Evolutionary conservation across 2,113 vertebrate species (phyloP).

Genomic region (Anser cygnoides): DNA sequence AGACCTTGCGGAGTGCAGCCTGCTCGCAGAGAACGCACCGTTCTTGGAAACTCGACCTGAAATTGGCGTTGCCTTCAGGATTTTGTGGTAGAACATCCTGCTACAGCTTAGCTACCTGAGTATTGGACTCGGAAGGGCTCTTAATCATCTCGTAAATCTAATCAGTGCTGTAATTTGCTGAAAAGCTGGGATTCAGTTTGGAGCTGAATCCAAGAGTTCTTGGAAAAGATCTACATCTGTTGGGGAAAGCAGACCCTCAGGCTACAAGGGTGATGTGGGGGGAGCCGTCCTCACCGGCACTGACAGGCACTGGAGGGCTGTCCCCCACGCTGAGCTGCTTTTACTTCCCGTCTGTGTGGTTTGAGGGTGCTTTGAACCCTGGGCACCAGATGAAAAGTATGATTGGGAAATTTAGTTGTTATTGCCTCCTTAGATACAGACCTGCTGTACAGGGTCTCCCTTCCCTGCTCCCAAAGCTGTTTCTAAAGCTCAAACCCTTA

Average conservation of each 20-base stretch:
- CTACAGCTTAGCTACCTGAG: not conserved
- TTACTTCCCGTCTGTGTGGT: not conserved
- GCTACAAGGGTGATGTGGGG: not conserved
- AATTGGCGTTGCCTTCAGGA: not conserved
- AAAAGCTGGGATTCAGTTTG: not conserved
- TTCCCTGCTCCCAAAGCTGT: not conserved
- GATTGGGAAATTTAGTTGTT: not conserved
- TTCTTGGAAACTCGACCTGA: constrained; percentile 2
- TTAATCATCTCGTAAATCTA: constrained; percentile 29
- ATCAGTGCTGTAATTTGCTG: constrained; percentile 29
- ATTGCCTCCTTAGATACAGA: not conserved
- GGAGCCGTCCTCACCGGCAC: not conserved
- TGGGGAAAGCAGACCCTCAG: not conserved
- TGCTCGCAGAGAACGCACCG: not conserved
- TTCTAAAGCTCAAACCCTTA: not conserved
- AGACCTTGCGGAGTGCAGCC: not conserved
- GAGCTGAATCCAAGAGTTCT: constrained; percentile 11
- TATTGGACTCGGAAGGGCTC: constrained; percentile 5
- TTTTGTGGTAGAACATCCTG: constrained; percentile 26
- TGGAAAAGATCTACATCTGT: not conserved
- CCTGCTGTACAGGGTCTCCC: not conserved
- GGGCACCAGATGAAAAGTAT: not conserved
- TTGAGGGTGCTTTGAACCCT: not conserved
- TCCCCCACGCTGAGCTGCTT: not conserved
- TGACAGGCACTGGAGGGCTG: not conserved